A percentile compares a stretch with the other conserved stretches of the same genome.
These are phyloP conservation scores for Melanotaenia parkinsoni DNA, from an alignment of 2,797 vertebrate genomes.

Conservation along the genomic window DNA sequence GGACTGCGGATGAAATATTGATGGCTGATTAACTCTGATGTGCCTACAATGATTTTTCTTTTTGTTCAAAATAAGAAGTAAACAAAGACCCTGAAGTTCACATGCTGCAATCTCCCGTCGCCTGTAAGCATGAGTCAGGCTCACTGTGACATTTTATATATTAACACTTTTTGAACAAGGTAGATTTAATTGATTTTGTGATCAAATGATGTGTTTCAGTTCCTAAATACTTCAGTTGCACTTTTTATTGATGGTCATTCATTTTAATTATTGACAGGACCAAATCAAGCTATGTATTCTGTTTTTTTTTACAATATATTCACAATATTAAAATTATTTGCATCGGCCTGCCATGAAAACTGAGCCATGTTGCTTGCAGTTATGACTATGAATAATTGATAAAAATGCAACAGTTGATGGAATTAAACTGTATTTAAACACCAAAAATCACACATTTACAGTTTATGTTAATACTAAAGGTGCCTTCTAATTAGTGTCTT, in stretches of 20 bases:
- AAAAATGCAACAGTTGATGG: background rate
- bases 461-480: background rate
- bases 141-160: conserved; percentile 7
- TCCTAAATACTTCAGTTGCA: background rate
- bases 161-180: background rate
- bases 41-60: background rate
- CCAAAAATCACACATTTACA: background rate
- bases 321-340: background rate
- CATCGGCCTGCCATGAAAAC: background rate
- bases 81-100: background rate
- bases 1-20: conserved; percentile 3
- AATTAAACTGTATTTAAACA: background rate
- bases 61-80: conserved; percentile 9
- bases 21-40: conserved; percentile 18
- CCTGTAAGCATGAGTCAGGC: background rate
- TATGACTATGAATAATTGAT: background rate
- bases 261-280: background rate
- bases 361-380: background rate
- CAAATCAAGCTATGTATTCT: background rate
- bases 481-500: background rate
- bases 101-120: background rate
- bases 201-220: background rate
- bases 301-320: background rate
- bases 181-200: background rate
- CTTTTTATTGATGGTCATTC: background rate